A percentile compares a stretch with the other conserved stretches of the same genome.
Conservation (phyloP, 1,140 invertebrate species). For the Ips nitidus region DNA sequence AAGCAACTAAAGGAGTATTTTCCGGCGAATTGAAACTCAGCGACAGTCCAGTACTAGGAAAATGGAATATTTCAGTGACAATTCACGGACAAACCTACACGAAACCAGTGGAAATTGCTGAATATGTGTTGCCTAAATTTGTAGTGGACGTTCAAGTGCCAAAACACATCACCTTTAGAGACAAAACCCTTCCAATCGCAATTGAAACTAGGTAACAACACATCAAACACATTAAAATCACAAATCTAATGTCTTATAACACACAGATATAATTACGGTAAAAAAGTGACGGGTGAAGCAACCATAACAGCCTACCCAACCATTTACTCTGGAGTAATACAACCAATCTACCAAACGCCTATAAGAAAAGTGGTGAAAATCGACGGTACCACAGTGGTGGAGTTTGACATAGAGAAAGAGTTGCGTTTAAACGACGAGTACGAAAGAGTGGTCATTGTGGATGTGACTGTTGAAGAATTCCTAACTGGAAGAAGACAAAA, state of each 20-base stretch:
- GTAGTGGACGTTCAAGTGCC: conserved; percentile 81
- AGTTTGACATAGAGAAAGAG: conserved; percentile 74
- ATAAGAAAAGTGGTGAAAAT: conserved; percentile 78
- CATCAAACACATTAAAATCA: background rate
- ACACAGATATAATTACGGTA: conserved; percentile 74
- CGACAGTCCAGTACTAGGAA: conserved; percentile 83
- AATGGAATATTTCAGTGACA: conserved; percentile 77
- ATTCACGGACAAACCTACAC: conserved; percentile 65
- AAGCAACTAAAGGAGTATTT: conserved; percentile 75
- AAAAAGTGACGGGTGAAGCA: conserved; percentile 77
- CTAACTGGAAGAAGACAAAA: conserved; percentile 82
- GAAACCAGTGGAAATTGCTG: conserved; percentile 78
- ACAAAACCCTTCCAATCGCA: conserved; percentile 73
- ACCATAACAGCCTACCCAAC: conserved; percentile 74
- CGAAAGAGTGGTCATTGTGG: conserved; percentile 72
- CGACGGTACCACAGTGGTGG: conserved; percentile 72
- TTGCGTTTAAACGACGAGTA: conserved; percentile 72
- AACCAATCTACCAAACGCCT: conserved; percentile 70
- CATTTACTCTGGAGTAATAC: conserved; percentile 75
- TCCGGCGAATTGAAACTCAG: conserved; percentile 78
- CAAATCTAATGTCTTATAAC: conserved; percentile 1
- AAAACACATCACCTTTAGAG: conserved; percentile 77
- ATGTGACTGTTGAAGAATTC: conserved; percentile 78
- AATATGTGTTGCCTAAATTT: conserved; percentile 93
- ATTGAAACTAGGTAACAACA: conserved; percentile 75